Evolutionary conservation across 2,797 vertebrate species (phyloP).

Genomic region (Paguma larvata): DNA sequence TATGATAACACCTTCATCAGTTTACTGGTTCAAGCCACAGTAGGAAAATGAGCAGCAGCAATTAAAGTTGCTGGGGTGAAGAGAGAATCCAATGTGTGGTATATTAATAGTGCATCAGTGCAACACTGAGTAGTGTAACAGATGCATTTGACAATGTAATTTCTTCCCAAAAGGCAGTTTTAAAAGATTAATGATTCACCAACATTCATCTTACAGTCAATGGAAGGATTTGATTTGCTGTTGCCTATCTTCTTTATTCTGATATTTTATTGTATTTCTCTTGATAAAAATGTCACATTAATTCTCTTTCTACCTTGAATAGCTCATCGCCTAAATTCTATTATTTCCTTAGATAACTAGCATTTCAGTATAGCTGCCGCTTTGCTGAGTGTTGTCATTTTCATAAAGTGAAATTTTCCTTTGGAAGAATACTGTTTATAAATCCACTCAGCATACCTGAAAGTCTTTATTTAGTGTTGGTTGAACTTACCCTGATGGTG

Average conservation of each 20-base stretch:
- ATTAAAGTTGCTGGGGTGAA: constrained; percentile 48
- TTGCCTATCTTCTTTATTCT: constrained; percentile 22
- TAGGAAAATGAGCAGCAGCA: background rate
- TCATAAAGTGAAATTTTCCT: constrained; percentile 38
- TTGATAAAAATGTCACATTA: constrained; percentile 47
- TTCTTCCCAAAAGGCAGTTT: constrained; percentile 53
- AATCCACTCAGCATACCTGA: background rate
- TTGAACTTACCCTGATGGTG: background rate
- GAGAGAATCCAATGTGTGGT: background rate
- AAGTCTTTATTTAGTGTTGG: background rate
- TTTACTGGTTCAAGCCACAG: background rate
- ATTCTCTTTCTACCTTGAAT: constrained; percentile 6
- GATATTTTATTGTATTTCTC: constrained; percentile 22
- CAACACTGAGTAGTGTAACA: background rate
- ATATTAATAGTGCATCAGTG: background rate
- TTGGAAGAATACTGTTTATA: constrained; percentile 31
- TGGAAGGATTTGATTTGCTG: background rate
- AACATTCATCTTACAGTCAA: constrained; percentile 1
- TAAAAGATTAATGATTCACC: constrained; percentile 64
- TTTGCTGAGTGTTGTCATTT: background rate
- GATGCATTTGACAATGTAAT: constrained; percentile 10
- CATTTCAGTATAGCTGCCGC: background rate
- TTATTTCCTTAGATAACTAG: background rate
- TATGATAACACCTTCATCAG: background rate
- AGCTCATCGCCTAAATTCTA: background rate